Conservation (phyloP, 2,797 vertebrate genomes). For the Luscinia luscinia region DNA sequence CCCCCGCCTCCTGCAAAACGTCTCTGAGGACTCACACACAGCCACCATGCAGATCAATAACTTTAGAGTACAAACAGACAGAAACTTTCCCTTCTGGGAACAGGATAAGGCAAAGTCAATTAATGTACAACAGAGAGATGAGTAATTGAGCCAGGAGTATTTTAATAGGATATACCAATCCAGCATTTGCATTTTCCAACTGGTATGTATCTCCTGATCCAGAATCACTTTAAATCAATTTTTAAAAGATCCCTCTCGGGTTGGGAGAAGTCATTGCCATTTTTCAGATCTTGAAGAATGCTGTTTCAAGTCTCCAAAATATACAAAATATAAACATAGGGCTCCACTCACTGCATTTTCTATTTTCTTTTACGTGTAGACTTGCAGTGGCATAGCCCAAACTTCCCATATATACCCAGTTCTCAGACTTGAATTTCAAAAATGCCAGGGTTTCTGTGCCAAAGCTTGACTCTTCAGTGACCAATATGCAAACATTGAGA, state of each 20-base stretch:
- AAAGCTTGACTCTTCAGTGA: not conserved
- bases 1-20: not conserved
- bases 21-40: slow-evolving; percentile 3
- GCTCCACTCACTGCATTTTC: not conserved
- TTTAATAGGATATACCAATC: not conserved
- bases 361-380: not conserved
- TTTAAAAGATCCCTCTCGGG: not conserved
- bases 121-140: slow-evolving; percentile 22
- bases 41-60: slow-evolving; percentile 17
- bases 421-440: not conserved
- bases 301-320: not conserved
- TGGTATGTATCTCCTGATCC: not conserved
- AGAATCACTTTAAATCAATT: not conserved
- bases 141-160: slow-evolving; percentile 37
- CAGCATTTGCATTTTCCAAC: slow-evolving; percentile 27
- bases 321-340: not conserved
- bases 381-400: not conserved
- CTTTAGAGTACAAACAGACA: not conserved
- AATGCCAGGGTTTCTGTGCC: not conserved
- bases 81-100: slow-evolving; percentile 40
- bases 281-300: not conserved
- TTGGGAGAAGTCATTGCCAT: not conserved
- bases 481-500: not conserved
- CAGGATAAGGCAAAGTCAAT: slow-evolving; percentile 13
- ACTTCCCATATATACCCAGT: not conserved